phyloP scores from a whole-genome alignment of 2,888 invertebrate genomes.

The Cynaeus angustus region DNA sequence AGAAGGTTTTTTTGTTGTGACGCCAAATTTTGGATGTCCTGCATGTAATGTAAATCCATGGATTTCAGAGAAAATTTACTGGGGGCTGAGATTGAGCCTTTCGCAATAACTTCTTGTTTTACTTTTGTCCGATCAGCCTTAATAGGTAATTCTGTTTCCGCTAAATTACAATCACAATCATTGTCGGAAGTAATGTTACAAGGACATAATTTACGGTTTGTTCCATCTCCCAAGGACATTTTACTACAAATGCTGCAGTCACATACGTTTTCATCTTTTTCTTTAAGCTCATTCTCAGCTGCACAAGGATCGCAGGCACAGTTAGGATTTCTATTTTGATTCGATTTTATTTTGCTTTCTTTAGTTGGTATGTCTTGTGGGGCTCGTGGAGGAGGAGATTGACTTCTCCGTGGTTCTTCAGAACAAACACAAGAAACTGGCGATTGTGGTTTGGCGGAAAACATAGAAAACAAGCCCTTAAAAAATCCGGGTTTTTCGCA shows the following conservation, averaged over 20 bases:
- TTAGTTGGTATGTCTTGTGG: constrained; percentile 24
- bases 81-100: neutral
- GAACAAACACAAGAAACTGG: neutral
- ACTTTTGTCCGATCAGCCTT: neutral
- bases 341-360: neutral
- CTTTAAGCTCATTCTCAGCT: neutral
- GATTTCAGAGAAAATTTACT: constrained; percentile 55
- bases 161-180: constrained; percentile 9
- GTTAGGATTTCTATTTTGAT: constrained; percentile 10
- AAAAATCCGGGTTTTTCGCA: constrained; percentile 53
- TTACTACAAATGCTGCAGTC: constrained; percentile 18
- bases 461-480: constrained; percentile 10
- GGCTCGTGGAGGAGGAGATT: neutral
- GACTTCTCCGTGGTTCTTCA: neutral
- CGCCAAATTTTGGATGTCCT: constrained; percentile 73
- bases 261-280: neutral
- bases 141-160: neutral
- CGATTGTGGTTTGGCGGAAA: constrained; percentile 4
- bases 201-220: constrained; percentile 4
- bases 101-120: neutral
- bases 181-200: neutral
- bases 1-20: constrained; percentile 77
- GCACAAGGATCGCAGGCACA: constrained; percentile 31
- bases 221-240: neutral
- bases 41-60: constrained; percentile 70